These are phyloP conservation scores for Catharus bicknelli DNA, from an alignment of 2,113 vertebrate species.

Conservation along the genomic window DNA sequence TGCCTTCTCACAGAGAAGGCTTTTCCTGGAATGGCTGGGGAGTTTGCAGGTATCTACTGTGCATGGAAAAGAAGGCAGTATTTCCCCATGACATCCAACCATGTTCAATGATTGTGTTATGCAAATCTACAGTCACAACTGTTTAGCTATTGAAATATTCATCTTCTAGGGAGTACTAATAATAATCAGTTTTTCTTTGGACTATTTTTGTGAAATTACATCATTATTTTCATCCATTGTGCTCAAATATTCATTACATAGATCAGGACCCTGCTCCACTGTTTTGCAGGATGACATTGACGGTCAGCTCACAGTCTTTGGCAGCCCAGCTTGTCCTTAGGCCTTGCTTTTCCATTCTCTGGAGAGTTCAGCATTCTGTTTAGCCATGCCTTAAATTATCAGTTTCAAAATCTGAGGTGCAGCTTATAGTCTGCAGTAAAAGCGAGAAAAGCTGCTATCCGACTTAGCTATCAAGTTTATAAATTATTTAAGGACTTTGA, in stretches of 20 bases:
- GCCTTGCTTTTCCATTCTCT: neutral
- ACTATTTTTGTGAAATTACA: neutral
- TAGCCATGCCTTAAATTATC: neutral
- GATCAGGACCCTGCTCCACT: neutral
- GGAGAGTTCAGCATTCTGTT: neutral
- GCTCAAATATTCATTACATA: neutral
- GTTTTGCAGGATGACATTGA: fast-evolving
- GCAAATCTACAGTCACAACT: neutral
- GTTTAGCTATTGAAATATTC: neutral
- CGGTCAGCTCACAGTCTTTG: neutral
- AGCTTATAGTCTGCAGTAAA: neutral
- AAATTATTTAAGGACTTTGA: neutral
- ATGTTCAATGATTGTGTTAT: neutral
- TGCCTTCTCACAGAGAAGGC: neutral
- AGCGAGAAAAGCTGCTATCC: neutral
- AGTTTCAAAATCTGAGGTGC: neutral
- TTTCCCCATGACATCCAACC: neutral
- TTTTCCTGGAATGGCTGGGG: neutral
- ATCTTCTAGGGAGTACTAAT: neutral
- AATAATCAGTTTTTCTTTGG: neutral
- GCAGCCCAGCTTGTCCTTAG: neutral
- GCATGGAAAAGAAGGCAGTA: fast-evolving
- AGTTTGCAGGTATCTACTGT: neutral
- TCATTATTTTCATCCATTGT: neutral
- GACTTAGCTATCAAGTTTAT: neutral